Evolutionary conservation across 1,140 invertebrate genomes (phyloP).

Genomic region (Drosophila truncata): DNA sequence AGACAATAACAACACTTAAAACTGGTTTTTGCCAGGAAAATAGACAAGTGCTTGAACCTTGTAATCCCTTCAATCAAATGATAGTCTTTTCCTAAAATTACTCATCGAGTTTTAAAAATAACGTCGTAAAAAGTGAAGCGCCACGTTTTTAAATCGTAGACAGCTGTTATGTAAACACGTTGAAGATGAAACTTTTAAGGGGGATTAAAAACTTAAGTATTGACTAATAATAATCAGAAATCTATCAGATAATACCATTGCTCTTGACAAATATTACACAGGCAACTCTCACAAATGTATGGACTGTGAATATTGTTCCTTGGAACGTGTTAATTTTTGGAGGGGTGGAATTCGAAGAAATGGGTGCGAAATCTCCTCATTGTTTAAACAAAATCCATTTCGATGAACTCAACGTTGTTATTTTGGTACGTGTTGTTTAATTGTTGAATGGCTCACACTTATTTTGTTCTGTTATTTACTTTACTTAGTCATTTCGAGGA

Average conservation of each 20-base stretch:
- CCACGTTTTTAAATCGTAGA: constrained; percentile 7
- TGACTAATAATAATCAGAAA: constrained; percentile 3
- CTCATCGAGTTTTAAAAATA: constrained; percentile 19
- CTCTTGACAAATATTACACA: neutral
- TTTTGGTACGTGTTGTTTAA: constrained; percentile 8
- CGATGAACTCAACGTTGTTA: neutral
- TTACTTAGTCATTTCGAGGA: neutral
- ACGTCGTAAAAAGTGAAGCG: constrained; percentile 31
- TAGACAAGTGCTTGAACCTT: constrained; percentile 7
- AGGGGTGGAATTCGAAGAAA: neutral
- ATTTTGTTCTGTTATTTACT: constrained; percentile 1
- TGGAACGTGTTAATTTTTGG: neutral
- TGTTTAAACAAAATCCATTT: constrained; percentile 11
- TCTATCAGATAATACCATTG: neutral
- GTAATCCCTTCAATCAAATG: constrained; percentile 21
- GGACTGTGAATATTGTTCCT: neutral
- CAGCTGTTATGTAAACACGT: constrained; percentile 7
- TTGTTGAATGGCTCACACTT: neutral
- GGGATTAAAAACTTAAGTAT: constrained; percentile 6
- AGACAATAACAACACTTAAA: constrained; percentile 24
- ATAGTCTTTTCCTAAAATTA: constrained; percentile 23
- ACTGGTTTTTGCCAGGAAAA: constrained; percentile 26
- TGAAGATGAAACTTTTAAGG: neutral
- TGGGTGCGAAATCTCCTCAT: constrained; percentile 9
- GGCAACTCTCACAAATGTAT: no score